Evolutionary conservation across 2,888 invertebrate genomes (phyloP).

Genomic region (Shargacucullia verbasci): DNA sequence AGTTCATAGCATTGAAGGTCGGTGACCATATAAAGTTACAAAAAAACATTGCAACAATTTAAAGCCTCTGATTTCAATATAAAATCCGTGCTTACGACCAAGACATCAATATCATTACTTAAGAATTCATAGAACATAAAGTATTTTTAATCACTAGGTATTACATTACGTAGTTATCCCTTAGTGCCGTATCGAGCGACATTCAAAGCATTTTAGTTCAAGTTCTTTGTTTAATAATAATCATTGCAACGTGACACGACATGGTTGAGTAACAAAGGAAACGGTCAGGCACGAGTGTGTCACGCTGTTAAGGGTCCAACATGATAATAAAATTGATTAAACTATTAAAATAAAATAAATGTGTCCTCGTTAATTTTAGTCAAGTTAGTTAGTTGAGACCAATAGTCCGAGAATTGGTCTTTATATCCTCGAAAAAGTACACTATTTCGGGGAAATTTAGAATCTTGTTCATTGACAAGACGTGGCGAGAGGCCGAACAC

Average conservation of each 20-base stretch:
- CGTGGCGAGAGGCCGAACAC: too few relatives aligned
- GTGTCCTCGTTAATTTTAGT: too few relatives aligned
- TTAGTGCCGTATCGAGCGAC: constrained; percentile 34
- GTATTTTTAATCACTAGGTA: constrained; percentile 46
- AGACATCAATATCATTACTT: constrained; percentile 2
- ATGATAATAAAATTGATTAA: neutral
- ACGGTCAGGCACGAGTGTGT: constrained; percentile 21
- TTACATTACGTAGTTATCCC: constrained; percentile 45
- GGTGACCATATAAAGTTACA: too few relatives aligned
- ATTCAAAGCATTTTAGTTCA: constrained; percentile 47
- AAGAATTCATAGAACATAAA: constrained; percentile 15
- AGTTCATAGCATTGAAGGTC: too few relatives aligned
- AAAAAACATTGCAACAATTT: too few relatives aligned
- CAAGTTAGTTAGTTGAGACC: too few relatives aligned
- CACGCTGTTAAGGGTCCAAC: constrained; percentile 9
- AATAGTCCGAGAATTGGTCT: too few relatives aligned
- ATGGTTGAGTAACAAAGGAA: constrained; percentile 45
- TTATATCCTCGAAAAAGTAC: too few relatives aligned
- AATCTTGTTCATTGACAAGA: too few relatives aligned
- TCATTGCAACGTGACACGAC: constrained; percentile 58
- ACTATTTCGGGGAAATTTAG: too few relatives aligned
- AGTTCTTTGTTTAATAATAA: constrained; percentile 52
- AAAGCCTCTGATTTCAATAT: too few relatives aligned
- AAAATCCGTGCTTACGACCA: neutral
- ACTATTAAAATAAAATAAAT: too few relatives aligned